Evolutionary conservation across 2,797 vertebrate species (phyloP).

Genomic region (Mareca strepera): DNA sequence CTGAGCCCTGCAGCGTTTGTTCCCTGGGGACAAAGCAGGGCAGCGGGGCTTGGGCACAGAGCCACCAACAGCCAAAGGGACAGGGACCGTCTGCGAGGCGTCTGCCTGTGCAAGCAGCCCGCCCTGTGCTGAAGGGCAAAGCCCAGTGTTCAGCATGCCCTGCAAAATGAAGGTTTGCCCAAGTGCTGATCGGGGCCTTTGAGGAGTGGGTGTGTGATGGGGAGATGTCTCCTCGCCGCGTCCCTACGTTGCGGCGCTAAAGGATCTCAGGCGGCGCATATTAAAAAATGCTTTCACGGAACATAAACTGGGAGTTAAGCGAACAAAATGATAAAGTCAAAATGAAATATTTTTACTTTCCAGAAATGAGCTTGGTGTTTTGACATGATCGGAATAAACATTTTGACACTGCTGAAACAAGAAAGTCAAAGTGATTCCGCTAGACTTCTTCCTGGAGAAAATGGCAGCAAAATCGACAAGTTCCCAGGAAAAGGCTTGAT

Average conservation of each 20-base stretch:
- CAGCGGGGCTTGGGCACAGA: neutral
- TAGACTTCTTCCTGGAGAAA: constrained; percentile 35
- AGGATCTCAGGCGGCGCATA: neutral
- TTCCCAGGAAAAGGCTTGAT: neutral
- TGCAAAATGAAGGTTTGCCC: neutral
- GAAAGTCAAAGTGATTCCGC: constrained; percentile 62
- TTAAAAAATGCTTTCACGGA: neutral
- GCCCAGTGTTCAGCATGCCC: neutral
- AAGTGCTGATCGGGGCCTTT: neutral
- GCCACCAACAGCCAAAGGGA: neutral
- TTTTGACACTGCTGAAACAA: constrained; percentile 67
- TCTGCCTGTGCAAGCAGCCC: neutral
- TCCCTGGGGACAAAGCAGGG: neutral
- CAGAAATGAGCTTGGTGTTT: constrained; percentile 58
- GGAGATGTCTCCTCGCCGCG: accelerated
- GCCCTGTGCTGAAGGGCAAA: neutral
- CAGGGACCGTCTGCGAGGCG: neutral
- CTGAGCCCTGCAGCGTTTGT: neutral
- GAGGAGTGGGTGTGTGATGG: accelerated
- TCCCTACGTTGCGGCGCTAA: accelerated
- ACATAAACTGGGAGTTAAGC: constrained; percentile 37
- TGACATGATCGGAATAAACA: constrained; percentile 61
- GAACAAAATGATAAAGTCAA: constrained; percentile 31
- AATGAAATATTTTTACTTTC: constrained; percentile 51
- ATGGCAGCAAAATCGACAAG: constrained; percentile 23